phyloP scores from a whole-genome alignment of 2,888 invertebrate species.

The Drosophila nigricruria region DNA sequence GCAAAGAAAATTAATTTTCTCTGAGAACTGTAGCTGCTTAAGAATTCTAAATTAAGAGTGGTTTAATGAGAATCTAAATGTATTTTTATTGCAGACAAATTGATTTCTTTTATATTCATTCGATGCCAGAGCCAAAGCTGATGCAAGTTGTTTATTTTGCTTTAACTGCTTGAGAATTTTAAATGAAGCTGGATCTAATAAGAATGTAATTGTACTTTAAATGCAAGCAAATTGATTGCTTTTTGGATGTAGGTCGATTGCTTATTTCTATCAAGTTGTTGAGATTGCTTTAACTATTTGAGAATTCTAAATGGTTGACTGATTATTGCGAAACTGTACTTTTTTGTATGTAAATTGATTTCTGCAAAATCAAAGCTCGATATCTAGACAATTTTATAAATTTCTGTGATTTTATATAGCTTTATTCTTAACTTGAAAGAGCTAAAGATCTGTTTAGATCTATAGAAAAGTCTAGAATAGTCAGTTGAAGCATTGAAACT shows the following conservation, averaged over 20 bases:
- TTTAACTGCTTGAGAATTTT: constrained; percentile 29
- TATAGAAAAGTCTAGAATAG: not conserved
- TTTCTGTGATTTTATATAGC: not conserved
- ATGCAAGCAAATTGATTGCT: not conserved
- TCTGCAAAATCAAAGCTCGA: too few species aligned
- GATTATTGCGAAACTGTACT: not conserved
- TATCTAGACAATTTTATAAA: not conserved
- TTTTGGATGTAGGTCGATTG: not conserved
- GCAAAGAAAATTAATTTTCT: constrained; percentile 9
- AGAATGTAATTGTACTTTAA: not conserved
- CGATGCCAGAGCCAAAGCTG: not conserved
- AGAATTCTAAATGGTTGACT: constrained; percentile 20
- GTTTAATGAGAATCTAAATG: not conserved
- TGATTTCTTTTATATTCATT: not conserved
- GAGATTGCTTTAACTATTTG: not conserved
- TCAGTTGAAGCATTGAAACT: not conserved
- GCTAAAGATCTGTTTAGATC: fast-evolving
- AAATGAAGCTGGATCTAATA: not conserved
- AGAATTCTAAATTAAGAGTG: constrained; percentile 12
- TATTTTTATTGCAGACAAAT: not conserved
- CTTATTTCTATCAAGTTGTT: not conserved
- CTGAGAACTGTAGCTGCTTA: constrained; percentile 9
- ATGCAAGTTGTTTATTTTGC: not conserved
- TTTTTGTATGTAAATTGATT: not conserved
- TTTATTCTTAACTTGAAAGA: not conserved